A percentile compares a stretch with the other conserved stretches of the same genome.
Conservation (phyloP, 2,888 invertebrate species). For the Arrhopalites spinosus region DNA sequence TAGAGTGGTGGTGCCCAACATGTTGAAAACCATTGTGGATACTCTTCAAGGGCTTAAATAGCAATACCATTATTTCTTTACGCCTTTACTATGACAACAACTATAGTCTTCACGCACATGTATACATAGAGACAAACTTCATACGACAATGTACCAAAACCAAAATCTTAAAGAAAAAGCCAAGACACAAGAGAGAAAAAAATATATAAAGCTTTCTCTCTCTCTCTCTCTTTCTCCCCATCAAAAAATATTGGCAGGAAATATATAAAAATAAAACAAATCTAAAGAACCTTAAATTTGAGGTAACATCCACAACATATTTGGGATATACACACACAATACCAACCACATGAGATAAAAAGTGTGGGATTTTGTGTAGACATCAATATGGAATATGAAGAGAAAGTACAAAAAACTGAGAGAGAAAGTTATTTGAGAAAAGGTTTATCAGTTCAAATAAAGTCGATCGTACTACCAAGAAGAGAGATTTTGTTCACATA, state of each 20-base stretch:
- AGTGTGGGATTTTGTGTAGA: too few relatives aligned
- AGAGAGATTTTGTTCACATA: not conserved
- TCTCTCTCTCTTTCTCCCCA: not conserved
- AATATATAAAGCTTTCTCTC: too few relatives aligned
- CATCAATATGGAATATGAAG: too few relatives aligned
- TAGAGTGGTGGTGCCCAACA: too few relatives aligned
- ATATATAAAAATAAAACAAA: too few relatives aligned
- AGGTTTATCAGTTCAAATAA: constrained; percentile 17
- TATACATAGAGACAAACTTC: not conserved
- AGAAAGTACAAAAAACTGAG: too few relatives aligned
- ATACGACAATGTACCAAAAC: not conserved
- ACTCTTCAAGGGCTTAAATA: not conserved
- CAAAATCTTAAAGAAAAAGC: not conserved
- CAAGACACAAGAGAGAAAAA: not conserved
- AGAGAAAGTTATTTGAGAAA: too few relatives aligned
- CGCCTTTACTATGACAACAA: not conserved
- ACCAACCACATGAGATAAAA: not conserved
- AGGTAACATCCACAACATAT: too few relatives aligned
- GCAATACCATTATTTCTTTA: constrained; percentile 7
- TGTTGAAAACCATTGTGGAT: too few relatives aligned
- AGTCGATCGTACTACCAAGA: constrained; percentile 16
- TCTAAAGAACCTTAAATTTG: too few relatives aligned
- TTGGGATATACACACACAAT: not conserved
- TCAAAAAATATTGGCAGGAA: not conserved
- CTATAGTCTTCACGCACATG: too few relatives aligned